phyloP scores from a whole-genome alignment of 2,113 vertebrate genomes.

The Hippolais icterina region DNA sequence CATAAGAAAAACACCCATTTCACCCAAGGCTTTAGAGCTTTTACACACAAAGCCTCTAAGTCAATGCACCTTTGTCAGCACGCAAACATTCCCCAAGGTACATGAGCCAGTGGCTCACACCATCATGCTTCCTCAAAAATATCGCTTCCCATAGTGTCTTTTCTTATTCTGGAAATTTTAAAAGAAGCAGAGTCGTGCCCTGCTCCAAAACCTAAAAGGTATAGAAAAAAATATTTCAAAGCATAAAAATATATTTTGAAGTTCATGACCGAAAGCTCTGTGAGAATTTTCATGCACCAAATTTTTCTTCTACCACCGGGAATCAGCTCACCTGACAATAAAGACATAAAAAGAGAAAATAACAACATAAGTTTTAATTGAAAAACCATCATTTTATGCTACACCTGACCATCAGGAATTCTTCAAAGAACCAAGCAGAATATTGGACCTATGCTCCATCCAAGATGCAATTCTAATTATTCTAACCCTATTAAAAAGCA shows the following conservation, averaged over 20 bases:
- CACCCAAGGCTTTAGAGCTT: neutral
- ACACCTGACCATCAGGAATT: neutral
- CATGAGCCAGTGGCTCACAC: neutral
- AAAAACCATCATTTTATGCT: neutral
- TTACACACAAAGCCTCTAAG: neutral
- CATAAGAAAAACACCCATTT: neutral
- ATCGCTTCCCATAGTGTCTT: neutral
- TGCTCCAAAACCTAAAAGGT: neutral
- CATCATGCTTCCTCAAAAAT: fast-evolving
- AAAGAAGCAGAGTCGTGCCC: neutral
- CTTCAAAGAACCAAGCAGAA: neutral
- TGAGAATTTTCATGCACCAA: neutral
- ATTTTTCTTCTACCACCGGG: neutral
- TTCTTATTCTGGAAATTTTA: neutral
- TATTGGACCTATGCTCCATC: neutral
- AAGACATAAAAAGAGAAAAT: neutral
- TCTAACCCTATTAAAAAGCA: neutral
- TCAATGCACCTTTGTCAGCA: neutral
- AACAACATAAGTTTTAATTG: neutral
- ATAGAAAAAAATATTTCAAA: neutral
- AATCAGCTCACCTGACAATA: neutral
- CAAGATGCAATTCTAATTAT: neutral
- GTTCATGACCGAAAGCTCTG: neutral
- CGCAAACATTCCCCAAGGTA: neutral
- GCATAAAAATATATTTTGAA: neutral